Percentiles rank a stretch among this genome's conserved stretches.
Conservation (phyloP, 2,797 vertebrate genomes). For the Bovichtus variegatus region DNA sequence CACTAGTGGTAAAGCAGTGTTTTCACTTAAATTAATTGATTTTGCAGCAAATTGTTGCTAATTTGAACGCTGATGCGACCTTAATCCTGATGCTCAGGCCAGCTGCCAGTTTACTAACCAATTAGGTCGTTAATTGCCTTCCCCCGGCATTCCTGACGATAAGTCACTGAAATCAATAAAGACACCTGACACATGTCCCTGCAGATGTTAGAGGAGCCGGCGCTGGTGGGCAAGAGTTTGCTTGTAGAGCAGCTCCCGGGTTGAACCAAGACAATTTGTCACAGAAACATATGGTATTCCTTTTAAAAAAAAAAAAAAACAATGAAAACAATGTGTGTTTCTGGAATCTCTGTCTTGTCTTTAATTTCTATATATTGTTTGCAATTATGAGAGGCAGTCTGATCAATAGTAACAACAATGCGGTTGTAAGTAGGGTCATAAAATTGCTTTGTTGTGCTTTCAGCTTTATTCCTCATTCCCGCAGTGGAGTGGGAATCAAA, state of each 20-base stretch:
- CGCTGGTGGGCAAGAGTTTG: not conserved
- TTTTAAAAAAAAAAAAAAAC: not conserved
- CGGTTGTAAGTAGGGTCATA: constrained; percentile 29
- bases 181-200: not conserved
- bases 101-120: constrained; percentile 1
- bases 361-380: constrained; percentile 3
- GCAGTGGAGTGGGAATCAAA: constrained; percentile 42
- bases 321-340: not conserved
- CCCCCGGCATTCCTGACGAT: not conserved
- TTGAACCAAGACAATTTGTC: not conserved
- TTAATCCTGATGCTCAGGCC: not conserved
- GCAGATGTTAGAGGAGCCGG: not conserved
- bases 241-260: not conserved
- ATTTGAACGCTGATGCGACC: not conserved
- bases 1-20: not conserved
- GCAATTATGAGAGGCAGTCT: constrained; percentile 16
- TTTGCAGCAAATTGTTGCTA: not conserved
- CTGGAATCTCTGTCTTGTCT: not conserved
- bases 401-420: constrained; percentile 18
- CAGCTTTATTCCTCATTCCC: constrained; percentile 36
- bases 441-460: constrained; percentile 39
- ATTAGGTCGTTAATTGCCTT: not conserved
- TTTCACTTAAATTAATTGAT: not conserved
- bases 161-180: not conserved
- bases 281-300: not conserved